Evolutionary conservation across 30 jellyfish, hydroid and myxozoan species (phyloP), one percentile per base, ranked within the genome.

Genomic region (Nemopilema nomurai): DNA sequence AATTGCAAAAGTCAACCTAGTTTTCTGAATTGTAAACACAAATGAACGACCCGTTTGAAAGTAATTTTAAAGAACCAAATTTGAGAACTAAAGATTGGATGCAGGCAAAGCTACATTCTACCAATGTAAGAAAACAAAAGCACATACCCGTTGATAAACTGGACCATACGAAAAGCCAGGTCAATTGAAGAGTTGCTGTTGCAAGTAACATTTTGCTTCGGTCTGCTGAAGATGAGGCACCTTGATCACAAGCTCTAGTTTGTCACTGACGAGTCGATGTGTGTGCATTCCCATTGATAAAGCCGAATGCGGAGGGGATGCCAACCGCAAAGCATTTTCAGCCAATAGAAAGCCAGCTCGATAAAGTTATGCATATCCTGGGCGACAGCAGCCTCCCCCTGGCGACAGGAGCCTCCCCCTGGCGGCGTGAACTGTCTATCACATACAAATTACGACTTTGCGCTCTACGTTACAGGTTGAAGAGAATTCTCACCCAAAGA

Each of bases 321-420:
- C 63, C 78, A 20, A 77, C 77, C 77, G 41, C 77, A 63, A 77
- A 31, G 19, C 65, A 20, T 21, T 62, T 26, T 31, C 0, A 77
- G 79, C 87, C 87, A 77, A 77, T 77, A 31, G 76, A 25, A 77
- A 1, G 49, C 29, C 27, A 77, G 87, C 71, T 64, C n/a, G 77
- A 21, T 8, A 75, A 77, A 57, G 30, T 77, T 77, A 77, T 77
- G 87, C 74, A 62, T 77, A 77, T 77, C 87, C 87, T 62, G 87
- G 78, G 87, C 85, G 85, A 49, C 70, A 65, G 21, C 31, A 33
- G 13, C 31, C 65, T 27, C 65, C 16, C 65, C 27, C 51, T 76
- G 13, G 74, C 28, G 49, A 76, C 70, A 65, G 21, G 63, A 33
- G 13, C 31, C 65, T 27, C 65, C 16, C 65, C 27, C 51, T 76